A percentile compares a stretch with the other conserved stretches of the same genome.
Evolutionary conservation across 2,797 vertebrate species (phyloP).

Genomic region (Odontamblyopus lacepedii): DNA sequence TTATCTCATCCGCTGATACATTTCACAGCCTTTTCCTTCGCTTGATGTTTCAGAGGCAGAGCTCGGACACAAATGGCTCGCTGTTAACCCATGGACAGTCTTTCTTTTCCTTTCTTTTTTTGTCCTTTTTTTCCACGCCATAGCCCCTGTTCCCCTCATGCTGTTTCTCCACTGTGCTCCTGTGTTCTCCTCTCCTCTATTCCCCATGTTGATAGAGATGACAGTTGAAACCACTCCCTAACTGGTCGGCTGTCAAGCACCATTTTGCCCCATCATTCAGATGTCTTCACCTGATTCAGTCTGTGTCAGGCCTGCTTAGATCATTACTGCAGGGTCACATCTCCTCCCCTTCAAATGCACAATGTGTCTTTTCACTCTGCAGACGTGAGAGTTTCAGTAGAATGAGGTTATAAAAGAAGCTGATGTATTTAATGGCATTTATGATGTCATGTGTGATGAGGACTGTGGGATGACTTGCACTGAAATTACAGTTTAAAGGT

Average conservation of each 20-base stretch:
- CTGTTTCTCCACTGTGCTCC: constrained; percentile 28
- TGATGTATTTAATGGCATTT: not conserved
- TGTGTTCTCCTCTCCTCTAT: constrained; percentile 17
- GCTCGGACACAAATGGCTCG: constrained; percentile 10
- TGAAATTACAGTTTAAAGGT: not conserved
- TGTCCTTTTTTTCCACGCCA: constrained; percentile 4
- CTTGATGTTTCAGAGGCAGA: constrained; percentile 16
- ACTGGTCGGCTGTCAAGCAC: constrained; percentile 67
- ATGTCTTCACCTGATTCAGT: constrained; percentile 61
- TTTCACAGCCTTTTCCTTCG: constrained; percentile 19
- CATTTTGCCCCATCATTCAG: constrained; percentile 72
- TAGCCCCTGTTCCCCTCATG: constrained; percentile 4
- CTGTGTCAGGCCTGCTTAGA: constrained; percentile 55
- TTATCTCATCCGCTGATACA: constrained; percentile 16
- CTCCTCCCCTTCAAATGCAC: constrained; percentile 50
- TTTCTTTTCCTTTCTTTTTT: constrained; percentile 1
- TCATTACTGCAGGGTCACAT: constrained; percentile 57
- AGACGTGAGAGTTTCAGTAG: constrained; percentile 9
- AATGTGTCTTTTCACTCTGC: not conserved
- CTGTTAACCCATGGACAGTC: constrained; percentile 23
- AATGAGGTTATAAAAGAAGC: not conserved
- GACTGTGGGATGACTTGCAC: not conserved
- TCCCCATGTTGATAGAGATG: constrained; percentile 67
- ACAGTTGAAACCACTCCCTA: constrained; percentile 70
- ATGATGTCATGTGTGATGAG: not conserved